These are phyloP conservation scores for Melolontha melolontha DNA, from an alignment of 2,888 invertebrate genomes.

Conservation along the genomic window DNA sequence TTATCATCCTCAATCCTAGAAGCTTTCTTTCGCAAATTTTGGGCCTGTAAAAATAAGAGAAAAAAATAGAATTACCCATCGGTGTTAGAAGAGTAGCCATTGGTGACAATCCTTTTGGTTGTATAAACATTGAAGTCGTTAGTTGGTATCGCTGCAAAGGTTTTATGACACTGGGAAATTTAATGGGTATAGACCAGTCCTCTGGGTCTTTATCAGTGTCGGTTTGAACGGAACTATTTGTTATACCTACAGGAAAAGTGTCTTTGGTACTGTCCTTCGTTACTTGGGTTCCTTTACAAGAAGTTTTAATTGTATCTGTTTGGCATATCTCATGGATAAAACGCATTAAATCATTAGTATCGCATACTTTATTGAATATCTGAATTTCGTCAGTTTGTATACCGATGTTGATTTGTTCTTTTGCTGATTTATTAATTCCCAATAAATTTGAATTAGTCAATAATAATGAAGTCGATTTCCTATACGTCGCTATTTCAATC, in stretches of 20 bases:
- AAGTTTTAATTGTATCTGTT: constrained; percentile 3
- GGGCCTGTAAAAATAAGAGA: constrained; percentile 75
- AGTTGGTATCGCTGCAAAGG: constrained; percentile 39
- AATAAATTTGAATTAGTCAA: constrained; percentile 39
- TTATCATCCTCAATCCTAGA: constrained; percentile 96
- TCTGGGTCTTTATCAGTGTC: constrained; percentile 17
- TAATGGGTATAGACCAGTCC: constrained; percentile 25
- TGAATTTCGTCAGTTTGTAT: constrained; percentile 18
- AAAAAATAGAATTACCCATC: constrained; percentile 59
- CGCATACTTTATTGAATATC: constrained; percentile 17
- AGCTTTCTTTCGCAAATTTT: constrained; percentile 89
- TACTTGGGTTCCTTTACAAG: too few relatives aligned
- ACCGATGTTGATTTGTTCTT: constrained; percentile 10
- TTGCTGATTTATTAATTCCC: too few relatives aligned
- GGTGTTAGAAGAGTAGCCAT: constrained; percentile 60
- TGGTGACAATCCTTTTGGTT: constrained; percentile 58
- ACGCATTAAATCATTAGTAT: constrained; percentile 16
- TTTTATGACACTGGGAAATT: constrained; percentile 14
- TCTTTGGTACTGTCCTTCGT: constrained; percentile 4
- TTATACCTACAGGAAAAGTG: constrained; percentile 11
- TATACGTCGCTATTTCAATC: constrained; percentile 48
- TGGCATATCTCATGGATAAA: constrained; percentile 11
- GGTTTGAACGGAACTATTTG: constrained; percentile 26
- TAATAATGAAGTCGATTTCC: constrained; percentile 48
- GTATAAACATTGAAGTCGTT: constrained; percentile 52